Conservation (phyloP, 1,140 invertebrate species). For the Microplitis demolitor region DNA sequence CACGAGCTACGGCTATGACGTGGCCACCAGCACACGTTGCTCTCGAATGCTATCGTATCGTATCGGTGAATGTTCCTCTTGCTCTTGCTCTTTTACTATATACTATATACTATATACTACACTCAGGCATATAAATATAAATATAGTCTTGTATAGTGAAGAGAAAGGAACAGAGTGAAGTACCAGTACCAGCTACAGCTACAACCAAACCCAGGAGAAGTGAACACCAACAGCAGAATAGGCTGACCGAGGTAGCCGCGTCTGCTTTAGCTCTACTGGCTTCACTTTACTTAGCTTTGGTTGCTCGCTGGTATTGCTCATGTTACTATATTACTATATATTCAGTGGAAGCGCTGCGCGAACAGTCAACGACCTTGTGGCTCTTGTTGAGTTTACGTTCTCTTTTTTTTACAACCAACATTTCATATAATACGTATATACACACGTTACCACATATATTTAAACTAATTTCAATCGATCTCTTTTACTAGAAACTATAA, state of each 20-base stretch:
- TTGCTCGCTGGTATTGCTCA: no score
- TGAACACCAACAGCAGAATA: constrained; percentile 18
- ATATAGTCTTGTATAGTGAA: constrained; percentile 1
- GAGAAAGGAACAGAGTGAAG: constrained; percentile 39
- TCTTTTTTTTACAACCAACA: background rate
- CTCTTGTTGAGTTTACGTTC: constrained; percentile 7
- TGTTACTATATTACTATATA: no score
- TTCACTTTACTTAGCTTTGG: background rate
- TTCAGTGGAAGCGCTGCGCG: background rate
- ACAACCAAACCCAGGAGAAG: no score
- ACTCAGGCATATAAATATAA: no score
- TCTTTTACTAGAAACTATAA: no score
- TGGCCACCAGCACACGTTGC: background rate
- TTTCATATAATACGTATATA: background rate
- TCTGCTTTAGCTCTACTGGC: background rate
- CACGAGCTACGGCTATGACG: constrained; percentile 8
- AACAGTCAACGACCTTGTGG: constrained; percentile 17
- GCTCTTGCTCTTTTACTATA: background rate
- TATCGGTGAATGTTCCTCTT: constrained; percentile 22
- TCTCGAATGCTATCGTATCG: background rate
- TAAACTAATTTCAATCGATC: no score
- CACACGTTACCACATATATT: no score
- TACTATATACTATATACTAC: no score
- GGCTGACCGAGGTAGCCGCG: constrained; percentile 15
- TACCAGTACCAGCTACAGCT: no score